phyloP scores from a whole-genome alignment of 2,797 vertebrate species.

The Falco novaeseelandiae region DNA sequence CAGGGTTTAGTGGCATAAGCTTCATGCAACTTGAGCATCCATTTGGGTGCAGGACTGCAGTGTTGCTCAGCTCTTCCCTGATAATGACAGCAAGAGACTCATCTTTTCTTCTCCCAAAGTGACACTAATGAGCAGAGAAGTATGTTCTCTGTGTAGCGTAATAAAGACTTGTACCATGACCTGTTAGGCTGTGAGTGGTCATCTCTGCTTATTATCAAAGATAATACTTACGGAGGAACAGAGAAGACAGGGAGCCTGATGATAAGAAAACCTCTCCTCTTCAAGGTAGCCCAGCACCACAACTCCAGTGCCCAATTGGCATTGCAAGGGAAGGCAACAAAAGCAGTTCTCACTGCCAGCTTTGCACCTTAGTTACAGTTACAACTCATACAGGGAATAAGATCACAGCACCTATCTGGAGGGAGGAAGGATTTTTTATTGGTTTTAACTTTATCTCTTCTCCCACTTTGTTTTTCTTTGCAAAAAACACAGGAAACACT shows the following conservation, averaged over 20 bases:
- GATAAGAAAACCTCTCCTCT: not conserved
- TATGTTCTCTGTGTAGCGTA: not conserved
- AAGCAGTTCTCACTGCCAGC: not conserved
- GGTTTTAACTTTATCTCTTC: not conserved
- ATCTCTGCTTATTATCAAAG: not conserved
- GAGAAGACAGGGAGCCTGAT: not conserved
- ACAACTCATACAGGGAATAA: not conserved
- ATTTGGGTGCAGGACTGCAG: not conserved
- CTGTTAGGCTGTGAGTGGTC: not conserved
- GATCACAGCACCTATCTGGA: not conserved
- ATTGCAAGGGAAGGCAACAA: not conserved
- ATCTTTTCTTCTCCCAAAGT: not conserved
- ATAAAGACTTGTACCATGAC: not conserved
- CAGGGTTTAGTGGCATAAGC: not conserved
- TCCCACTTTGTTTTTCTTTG: not conserved
- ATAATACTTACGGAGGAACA: not conserved
- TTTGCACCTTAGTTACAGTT: not conserved
- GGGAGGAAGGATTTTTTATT: not conserved
- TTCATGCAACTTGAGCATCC: fast-evolving
- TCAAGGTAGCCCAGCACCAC: not conserved
- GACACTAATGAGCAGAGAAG: not conserved
- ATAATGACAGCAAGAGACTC: not conserved
- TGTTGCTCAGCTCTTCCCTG: not conserved
- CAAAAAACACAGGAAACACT: not conserved
- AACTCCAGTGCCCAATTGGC: not conserved